Evolutionary conservation across 2,797 vertebrate species (phyloP).

Genomic region (Pristis pectinata): DNA sequence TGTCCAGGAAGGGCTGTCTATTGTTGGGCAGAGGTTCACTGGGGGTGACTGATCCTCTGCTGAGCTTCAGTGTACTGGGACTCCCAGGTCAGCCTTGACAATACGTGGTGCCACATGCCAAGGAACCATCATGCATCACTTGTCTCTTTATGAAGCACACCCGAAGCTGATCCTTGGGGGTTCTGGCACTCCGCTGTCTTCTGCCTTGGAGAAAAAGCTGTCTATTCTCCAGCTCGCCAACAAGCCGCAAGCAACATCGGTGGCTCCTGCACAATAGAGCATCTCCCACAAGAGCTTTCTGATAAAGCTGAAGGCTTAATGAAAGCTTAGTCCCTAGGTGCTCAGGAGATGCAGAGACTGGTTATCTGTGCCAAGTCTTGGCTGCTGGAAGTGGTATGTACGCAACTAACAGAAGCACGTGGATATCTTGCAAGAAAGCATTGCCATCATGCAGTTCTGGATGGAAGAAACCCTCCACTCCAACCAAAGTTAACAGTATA

Average conservation of each 20-base stretch:
- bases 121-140: not conserved
- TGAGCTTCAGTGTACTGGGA: not conserved
- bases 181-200: not conserved
- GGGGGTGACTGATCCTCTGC: not conserved
- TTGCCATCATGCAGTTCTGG: not conserved
- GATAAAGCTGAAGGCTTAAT: not conserved
- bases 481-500: too few species aligned
- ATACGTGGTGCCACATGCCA: not conserved
- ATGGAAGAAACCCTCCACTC: not conserved
- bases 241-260: not conserved
- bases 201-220: not conserved
- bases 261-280: not conserved
- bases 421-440: not conserved
- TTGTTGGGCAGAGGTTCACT: not conserved
- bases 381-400: not conserved
- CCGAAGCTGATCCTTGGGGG: not conserved
- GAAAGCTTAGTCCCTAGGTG: not conserved
- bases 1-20: too few species aligned
- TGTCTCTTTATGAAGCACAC: not conserved
- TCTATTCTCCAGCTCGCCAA: not conserved
- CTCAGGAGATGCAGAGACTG: not conserved
- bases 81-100: not conserved
- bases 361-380: too few species aligned
- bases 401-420: not conserved
- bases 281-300: not conserved